Base-by-base conservation (phyloP, 2,888 invertebrate species). In the Linyphia triangularis region DNA sequence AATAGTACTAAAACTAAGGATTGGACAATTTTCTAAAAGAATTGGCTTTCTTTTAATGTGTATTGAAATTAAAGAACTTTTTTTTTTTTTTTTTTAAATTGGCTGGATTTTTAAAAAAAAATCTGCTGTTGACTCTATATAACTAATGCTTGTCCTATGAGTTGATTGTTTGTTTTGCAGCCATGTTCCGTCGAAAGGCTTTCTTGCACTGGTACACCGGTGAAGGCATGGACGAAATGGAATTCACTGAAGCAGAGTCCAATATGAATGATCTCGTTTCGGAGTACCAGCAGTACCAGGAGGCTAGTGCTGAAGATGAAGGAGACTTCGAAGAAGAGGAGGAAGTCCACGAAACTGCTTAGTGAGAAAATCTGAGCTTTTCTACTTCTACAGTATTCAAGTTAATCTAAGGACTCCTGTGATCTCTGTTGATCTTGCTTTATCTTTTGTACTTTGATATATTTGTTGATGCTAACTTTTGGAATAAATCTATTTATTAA, bases 191-290 rank as follows among this genome's bases (percentile, higher is more conserved):
- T 91, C 96, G 98, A 91, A 98, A 97, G 93, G 98, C 98, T 92
- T 98, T 98, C 95, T 95, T 98, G 93, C 98, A 98, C 94, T 98
- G 98, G 98, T 98, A 98, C 94, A 98, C 97, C 26, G 98, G 98
- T 84, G 98, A 98, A 93, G 98, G 98, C 89, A 98, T 98, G 98
- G 98, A 98, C 93, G 97, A 98, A 94, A 96, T 97, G 96, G 98
- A 98, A 94, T 98, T 98, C 94, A 97, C 96, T 82, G 98, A 98
- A 92, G 98, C 98, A 0, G 98, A 98, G 93, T 97, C 97, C 92
- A 98, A 98, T 94, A 97, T 98, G 91, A 91, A 96, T 92, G 97
- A 97, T 93, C 93, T 97, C 93, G 96, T 97, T 51, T 96, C 96
- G 0, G 97, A 97, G 93, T 98, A 97, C 93, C 97, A 97, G 93